Percentiles rank a stretch among this genome's conserved stretches.
Conservation (phyloP, 2,888 invertebrate species). For the Exephanes ischioxanthus region DNA sequence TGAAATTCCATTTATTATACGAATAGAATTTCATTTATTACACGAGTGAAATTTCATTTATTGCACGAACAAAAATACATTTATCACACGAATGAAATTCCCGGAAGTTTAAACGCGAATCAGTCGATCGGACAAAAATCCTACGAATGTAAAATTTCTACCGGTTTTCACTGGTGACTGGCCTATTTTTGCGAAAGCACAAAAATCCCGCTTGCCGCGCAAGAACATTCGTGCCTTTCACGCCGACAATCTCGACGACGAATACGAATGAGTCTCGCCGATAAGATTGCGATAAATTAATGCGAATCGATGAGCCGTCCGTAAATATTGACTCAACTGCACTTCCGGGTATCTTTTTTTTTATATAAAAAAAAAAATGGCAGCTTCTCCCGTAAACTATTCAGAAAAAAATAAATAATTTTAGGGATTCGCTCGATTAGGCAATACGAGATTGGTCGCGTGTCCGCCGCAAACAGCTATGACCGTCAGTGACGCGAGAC, state of each 20-base stretch:
- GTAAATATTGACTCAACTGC: not conserved
- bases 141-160: too few species aligned
- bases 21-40: too few species aligned
- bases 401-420: not conserved
- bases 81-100: too few species aligned
- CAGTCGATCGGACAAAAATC: too few species aligned
- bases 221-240: conserved; percentile 1
- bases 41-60: too few species aligned
- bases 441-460: not conserved
- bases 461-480: conserved; percentile 43
- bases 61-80: too few species aligned
- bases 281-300: not conserved
- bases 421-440: conserved; percentile 17
- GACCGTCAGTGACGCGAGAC: conserved; percentile 32
- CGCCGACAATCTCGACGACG: not conserved
- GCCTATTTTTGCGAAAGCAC: not conserved
- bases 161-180: not conserved
- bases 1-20: too few species aligned
- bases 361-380: not conserved
- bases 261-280: not conserved
- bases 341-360: not conserved
- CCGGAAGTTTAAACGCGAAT: too few species aligned
- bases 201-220: not conserved
- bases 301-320: not conserved
- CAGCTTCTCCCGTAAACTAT: not conserved